Conservation (phyloP, 2,113 vertebrate species). For the Ophiodon elongatus region DNA sequence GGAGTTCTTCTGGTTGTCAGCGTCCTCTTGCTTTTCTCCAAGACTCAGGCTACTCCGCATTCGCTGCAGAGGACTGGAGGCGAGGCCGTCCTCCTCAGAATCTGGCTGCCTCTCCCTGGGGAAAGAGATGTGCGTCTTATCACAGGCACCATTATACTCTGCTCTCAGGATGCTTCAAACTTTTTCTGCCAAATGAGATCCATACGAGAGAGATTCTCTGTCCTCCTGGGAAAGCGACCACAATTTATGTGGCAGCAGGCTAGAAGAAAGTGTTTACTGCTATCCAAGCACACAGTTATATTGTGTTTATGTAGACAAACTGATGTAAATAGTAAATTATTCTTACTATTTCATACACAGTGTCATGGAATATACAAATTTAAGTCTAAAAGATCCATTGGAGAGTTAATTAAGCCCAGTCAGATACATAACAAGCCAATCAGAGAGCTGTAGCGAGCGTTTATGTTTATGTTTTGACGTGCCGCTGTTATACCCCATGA, state of each 20-base stretch:
- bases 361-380: not conserved
- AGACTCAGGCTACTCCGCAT: constrained; percentile 69
- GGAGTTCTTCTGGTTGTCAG: constrained; percentile 95
- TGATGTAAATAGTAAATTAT: not conserved
- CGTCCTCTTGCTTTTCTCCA: constrained; percentile 92
- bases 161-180: constrained; percentile 11
- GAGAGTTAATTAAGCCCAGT: constrained; percentile 15
- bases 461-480: not conserved
- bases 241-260: not conserved
- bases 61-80: constrained; percentile 78
- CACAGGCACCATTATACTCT: constrained; percentile 13
- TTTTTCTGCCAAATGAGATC: constrained; percentile 12
- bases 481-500: not conserved
- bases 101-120: constrained; percentile 87
- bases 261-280: not conserved
- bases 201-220: not conserved
- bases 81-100: constrained; percentile 77
- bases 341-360: not conserved
- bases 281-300: not conserved
- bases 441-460: not conserved
- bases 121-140: constrained; percentile 11
- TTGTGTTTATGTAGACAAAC: not conserved
- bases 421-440: not conserved
- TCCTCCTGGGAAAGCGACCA: constrained; percentile 21
- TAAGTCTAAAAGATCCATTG: not conserved